A percentile compares a stretch with the other conserved stretches of the same genome.
Conservation (phyloP, 2,888 invertebrate species). For the Tetragonula carbonaria region DNA sequence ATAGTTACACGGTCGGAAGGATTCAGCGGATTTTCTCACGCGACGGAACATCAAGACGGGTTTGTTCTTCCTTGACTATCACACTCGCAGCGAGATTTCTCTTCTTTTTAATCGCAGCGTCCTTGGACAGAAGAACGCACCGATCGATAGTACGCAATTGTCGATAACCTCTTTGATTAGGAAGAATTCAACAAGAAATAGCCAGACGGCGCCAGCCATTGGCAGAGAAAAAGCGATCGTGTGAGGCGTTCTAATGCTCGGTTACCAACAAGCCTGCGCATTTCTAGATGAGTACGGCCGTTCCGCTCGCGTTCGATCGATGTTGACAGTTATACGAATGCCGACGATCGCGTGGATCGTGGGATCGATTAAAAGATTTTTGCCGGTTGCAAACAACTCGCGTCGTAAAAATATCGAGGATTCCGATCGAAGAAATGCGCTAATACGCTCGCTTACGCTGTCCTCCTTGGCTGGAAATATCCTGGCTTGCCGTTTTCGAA, state of each 20-base stretch:
- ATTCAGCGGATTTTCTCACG: conserved; percentile 60
- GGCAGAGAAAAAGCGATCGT: conserved; percentile 65
- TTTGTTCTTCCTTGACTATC: conserved; percentile 47
- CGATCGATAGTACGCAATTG: conserved; percentile 60
- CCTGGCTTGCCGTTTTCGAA: no score
- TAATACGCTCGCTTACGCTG: neutral
- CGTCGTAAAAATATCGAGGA: conserved; percentile 15
- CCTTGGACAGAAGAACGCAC: conserved; percentile 60
- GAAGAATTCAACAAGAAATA: conserved; percentile 68
- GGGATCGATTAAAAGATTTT: conserved; percentile 16
- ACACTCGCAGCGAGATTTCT: conserved; percentile 52
- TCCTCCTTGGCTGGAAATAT: neutral
- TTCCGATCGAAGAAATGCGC: neutral
- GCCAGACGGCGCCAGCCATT: conserved; percentile 65
- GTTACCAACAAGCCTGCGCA: conserved; percentile 60
- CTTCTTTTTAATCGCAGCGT: conserved; percentile 66
- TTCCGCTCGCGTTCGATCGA: conserved; percentile 36
- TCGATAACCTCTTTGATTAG: conserved; percentile 70
- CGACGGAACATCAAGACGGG: conserved; percentile 36
- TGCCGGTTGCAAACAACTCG: neutral
- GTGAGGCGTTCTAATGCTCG: conserved; percentile 66
- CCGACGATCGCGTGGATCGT: conserved; percentile 17
- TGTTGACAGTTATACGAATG: conserved; percentile 57
- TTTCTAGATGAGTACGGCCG: conserved; percentile 54
- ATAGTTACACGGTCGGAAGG: neutral